Conservation (phyloP, 2,797 vertebrate species). For the Cirrhinus mrigala region DNA sequence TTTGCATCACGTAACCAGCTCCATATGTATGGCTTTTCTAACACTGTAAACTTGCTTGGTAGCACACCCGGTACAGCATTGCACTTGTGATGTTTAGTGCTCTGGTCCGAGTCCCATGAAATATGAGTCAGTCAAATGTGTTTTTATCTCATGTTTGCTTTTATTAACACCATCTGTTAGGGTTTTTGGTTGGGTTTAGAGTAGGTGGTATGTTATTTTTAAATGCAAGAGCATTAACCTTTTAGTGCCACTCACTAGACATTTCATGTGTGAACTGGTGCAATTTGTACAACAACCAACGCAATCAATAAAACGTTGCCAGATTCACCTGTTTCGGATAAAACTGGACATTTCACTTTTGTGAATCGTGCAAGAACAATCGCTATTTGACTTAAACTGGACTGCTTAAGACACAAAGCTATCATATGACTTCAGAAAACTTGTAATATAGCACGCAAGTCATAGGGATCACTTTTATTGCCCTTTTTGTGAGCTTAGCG, state of each 20-base stretch:
- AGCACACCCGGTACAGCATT: background rate
- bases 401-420: background rate
- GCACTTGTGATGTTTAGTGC: background rate
- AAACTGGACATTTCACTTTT: background rate
- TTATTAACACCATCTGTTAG: no score
- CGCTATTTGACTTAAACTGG: background rate
- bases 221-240: no score
- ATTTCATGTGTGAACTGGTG: background rate
- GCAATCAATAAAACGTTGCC: background rate
- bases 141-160: no score
- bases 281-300: no score
- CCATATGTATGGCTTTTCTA: background rate
- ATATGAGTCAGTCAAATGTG: no score
- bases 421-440: background rate
- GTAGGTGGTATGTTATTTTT: no score
- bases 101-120: no score
- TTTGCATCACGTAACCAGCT: background rate
- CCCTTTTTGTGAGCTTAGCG: background rate
- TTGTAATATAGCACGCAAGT: background rate
- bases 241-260: background rate
- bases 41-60: background rate
- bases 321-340: background rate
- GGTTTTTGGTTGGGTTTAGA: no score
- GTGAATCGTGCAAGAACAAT: background rate
- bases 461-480: background rate